A percentile compares a stretch with the other conserved stretches of the same genome.
Conservation (phyloP, 2,797 vertebrate species). For the Hippoglossus hippoglossus region DNA sequence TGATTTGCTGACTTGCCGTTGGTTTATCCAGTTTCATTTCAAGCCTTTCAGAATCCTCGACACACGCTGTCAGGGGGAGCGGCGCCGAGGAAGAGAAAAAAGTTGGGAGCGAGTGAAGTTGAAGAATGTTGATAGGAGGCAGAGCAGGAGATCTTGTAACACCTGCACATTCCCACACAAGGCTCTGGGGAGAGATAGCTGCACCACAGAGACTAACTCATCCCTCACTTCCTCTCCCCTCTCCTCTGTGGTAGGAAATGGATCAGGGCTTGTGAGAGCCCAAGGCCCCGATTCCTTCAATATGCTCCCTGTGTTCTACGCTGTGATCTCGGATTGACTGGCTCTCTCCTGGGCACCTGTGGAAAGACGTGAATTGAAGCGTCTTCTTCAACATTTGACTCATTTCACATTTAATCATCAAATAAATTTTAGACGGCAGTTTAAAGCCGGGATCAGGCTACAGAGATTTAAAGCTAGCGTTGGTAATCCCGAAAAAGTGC, state of each 20-base stretch:
- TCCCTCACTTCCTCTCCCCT: conserved; percentile 46
- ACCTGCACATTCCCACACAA: conserved; percentile 58
- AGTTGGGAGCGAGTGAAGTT: conserved; percentile 19
- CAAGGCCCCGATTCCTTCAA: conserved; percentile 53
- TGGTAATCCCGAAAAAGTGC: too few relatives aligned
- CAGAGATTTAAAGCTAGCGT: too few relatives aligned
- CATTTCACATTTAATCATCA: conserved; percentile 33
- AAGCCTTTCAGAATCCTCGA: conserved; percentile 34
- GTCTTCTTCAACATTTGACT: conserved; percentile 12
- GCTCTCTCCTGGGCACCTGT: conserved; percentile 26
- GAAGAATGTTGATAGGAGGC: conserved; percentile 38
- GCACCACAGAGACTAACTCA: conserved; percentile 57
- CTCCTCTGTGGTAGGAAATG: conserved; percentile 47
- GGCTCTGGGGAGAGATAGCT: conserved; percentile 59
- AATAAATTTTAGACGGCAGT: not conserved
- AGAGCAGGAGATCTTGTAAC: conserved; percentile 57
- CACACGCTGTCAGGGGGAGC: conserved; percentile 25
- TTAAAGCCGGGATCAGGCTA: too few relatives aligned
- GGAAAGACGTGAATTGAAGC: conserved; percentile 6
- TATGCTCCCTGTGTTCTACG: conserved; percentile 58
- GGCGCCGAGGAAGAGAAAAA: conserved; percentile 16
- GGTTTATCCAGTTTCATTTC: conserved; percentile 59
- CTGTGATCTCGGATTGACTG: conserved; percentile 55
- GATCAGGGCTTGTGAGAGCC: conserved; percentile 60
- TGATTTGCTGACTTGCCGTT: conserved; percentile 44